Evolutionary conservation across 2,797 vertebrate species (phyloP), one percentile per base, ranked within the genome.

Genomic region (Novumbra hubbsi): DNA sequence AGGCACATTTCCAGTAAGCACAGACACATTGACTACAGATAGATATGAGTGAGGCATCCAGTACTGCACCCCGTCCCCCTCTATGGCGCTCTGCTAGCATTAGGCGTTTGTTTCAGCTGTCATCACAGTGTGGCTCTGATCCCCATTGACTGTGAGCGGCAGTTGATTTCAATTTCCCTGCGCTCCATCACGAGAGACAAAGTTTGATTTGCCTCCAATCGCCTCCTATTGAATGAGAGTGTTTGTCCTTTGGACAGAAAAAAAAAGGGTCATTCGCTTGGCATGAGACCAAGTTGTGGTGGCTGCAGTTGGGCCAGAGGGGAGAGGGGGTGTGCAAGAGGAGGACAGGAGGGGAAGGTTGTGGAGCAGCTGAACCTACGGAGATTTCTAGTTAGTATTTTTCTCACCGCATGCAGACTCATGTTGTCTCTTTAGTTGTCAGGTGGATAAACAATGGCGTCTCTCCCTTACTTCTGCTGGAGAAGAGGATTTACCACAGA

Each of bases 151-250:
- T 84, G 84, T 86, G 81, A 87, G 80, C 70, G 76, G 79, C 70
- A 81, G 87, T 89, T 86, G 78, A 88, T 91, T 91, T 87, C 85
- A 89, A 88, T 90, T 87, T 84, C 74, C 41, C 17, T 15, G 12
- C 17, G 67, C 11, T 38, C 57, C 34, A 70, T 34, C 41, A 41
- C 80, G 72, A 79, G 77, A 84, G 71, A 81, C 76, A 78, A 80
- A 78, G 78, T 88, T 86, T 81, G 82, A 89, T 86, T 86, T 81
- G 80, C 85, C 83, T 84, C 80, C 81, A 82, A 85, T 84, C 11
- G 15, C 24, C 75, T 73, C 57, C 74, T 76, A 71, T 84, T 78
- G 79, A 27, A 52, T 73, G 73, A 70, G 55, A 68, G 68, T 64
- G 70, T 73, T 32, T 79, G 52, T 68, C 78, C 63, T 76, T 65